A percentile compares a stretch with the other conserved stretches of the same genome.
These are phyloP conservation scores for Cyphomyrus discorhynchus DNA, from an alignment of 2,113 vertebrate genomes.

Conservation along the genomic window DNA sequence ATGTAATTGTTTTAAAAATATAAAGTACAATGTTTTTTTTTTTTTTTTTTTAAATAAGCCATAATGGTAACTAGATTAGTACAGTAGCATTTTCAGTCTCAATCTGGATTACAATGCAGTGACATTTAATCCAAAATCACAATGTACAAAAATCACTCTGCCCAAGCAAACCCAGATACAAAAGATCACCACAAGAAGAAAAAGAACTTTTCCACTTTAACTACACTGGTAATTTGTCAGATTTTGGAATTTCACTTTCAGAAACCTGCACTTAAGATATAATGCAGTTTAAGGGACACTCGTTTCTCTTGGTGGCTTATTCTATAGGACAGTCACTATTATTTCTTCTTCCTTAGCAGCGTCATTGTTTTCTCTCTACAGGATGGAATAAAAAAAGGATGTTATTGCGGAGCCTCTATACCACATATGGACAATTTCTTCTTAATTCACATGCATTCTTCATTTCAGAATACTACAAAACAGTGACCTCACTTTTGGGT, in stretches of 20 bases:
- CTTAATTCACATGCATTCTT: not conserved
- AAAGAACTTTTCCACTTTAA: not conserved
- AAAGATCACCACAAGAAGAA: not conserved
- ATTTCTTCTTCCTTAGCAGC: not conserved
- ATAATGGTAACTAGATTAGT: not conserved
- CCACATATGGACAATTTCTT: not conserved
- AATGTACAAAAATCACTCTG: not conserved
- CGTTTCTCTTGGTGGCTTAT: not conserved
- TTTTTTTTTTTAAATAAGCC: not conserved
- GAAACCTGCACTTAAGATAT: not conserved
- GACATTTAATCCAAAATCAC: not conserved
- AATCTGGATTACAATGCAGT: not conserved
- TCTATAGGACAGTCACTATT: conserved; percentile 14
- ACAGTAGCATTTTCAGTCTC: not conserved
- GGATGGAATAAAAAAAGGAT: not conserved
- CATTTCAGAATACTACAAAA: not conserved
- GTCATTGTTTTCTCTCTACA: not conserved
- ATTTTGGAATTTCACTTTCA: not conserved
- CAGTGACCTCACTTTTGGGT: not conserved
- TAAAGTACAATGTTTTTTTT: not conserved
- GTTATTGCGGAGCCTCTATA: not conserved
- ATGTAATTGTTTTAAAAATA: not conserved
- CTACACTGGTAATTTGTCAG: not conserved
- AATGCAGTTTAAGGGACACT: not conserved
- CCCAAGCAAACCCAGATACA: not conserved